Conservation (phyloP, 1,140 invertebrate genomes). For the Drosophila dunni region DNA sequence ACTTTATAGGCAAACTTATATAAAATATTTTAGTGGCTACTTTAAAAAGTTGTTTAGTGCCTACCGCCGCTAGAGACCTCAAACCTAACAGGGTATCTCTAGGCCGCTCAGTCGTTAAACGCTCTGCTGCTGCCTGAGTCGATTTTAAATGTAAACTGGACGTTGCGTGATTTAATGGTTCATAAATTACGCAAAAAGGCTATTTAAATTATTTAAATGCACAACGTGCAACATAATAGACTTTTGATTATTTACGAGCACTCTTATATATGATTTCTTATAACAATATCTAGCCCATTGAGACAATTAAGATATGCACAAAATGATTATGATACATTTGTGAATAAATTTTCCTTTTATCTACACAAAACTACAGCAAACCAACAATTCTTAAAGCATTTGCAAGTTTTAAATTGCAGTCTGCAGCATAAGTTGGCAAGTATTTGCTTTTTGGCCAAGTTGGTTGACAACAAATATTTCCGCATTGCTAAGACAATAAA, state of each 20-base stretch:
- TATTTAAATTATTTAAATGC: constrained; percentile 45
- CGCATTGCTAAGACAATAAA: constrained; percentile 16
- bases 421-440: constrained; percentile 61
- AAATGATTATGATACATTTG: not conserved
- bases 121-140: not conserved
- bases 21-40: too few relatives aligned
- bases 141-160: constrained; percentile 26
- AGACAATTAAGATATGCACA: constrained; percentile 30
- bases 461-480: constrained; percentile 9
- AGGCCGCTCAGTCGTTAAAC: not conserved
- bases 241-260: constrained; percentile 1
- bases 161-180: constrained; percentile 29
- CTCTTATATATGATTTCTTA: constrained; percentile 1
- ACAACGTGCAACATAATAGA: constrained; percentile 21
- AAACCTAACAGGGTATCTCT: not conserved
- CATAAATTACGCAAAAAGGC: constrained; percentile 39
- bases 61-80: too few relatives aligned
- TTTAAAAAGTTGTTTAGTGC: too few relatives aligned
- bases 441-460: constrained; percentile 39
- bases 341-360: not conserved
- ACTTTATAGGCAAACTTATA: too few relatives aligned
- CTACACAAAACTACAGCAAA: not conserved
- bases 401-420: constrained; percentile 60
- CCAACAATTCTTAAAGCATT: constrained; percentile 20
- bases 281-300: not conserved